Evolutionary conservation across 2,797 vertebrate genomes (phyloP), one percentile per base, ranked within the genome.

Genomic region (Tolypeutes matacus): DNA sequence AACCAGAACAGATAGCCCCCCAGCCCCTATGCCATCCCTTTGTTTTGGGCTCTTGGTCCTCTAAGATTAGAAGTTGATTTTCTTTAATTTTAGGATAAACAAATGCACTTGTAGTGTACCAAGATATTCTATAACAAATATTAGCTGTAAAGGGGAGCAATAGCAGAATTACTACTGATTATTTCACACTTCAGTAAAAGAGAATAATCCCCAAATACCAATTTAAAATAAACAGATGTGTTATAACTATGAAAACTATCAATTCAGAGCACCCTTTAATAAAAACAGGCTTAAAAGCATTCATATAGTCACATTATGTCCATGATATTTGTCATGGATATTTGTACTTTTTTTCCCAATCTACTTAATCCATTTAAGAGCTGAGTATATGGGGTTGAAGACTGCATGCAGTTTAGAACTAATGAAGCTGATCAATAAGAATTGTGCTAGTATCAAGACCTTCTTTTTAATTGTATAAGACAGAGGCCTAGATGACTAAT

Each of bases 51-150:
- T 93, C 14, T 73, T 89, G 6, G 23, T 88, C 7, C 42, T 94
- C 15, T 77, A 89, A 89, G 27, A 91, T 89, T 91, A 75, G 73
- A 95, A 87, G 51, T 92, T 15, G 34, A 92, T 91, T 94, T 94
- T 89, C 34, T 95, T 95, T 93, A 15, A 70, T 86, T 90, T 91
- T 89, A 67, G 42, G 49, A 62, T 64, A 49, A 93, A 64, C 4
- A 69, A 83, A 72, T 87, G 9, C 83, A 34, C 46, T 56, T 65
- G 39, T 80, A 4, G 87, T 89, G 27, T 77, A 56, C n/a, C 67
- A 94, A 88, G 34, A 7, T 85, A 31, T 75, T 86, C 93, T 89
- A 85, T n/a, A 86, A 36, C 25, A 92, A 75, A 94, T 81, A 65
- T 56, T 93, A 86, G 21, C 49, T 95, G 62, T 87, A 49, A 91